Evolutionary conservation across 2,797 vertebrate genomes (phyloP).

Genomic region (Arnoldichthys spilopterus): DNA sequence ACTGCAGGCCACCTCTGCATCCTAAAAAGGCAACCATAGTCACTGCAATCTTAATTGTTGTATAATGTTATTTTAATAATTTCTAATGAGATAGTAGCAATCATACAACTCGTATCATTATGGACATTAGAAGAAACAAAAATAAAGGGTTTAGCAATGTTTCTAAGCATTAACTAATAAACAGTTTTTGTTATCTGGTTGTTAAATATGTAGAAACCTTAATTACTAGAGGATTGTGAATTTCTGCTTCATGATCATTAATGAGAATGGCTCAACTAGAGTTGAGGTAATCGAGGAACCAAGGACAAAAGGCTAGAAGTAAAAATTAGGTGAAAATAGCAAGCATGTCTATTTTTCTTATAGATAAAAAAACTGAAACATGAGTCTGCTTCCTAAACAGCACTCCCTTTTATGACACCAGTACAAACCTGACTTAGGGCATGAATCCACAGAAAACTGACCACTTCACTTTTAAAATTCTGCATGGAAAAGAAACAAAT

Average conservation of each 20-base stretch:
- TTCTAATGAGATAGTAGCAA: neutral
- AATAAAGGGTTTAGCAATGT: neutral
- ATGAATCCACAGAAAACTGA: conserved; percentile 89
- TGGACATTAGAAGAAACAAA: neutral
- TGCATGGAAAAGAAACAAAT: conserved; percentile 61
- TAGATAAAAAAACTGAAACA: neutral
- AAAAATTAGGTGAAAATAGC: neutral
- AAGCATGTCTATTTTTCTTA: neutral
- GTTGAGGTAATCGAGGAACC: neutral
- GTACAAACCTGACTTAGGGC: conserved; percentile 81
- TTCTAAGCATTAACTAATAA: neutral
- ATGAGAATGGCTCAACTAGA: neutral
- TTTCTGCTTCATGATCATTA: neutral
- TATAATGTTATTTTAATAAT: neutral
- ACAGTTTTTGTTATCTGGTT: no score
- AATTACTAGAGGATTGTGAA: no score
- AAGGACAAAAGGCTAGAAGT: no score
- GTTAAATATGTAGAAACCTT: no score
- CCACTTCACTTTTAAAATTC: conserved; percentile 88
- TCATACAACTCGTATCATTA: neutral
- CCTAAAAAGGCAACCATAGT: conserved; percentile 69
- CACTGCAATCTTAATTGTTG: neutral
- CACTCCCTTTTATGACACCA: neutral
- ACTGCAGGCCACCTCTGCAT: conserved; percentile 80
- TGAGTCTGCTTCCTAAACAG: neutral